phyloP scores from a whole-genome alignment of 1,140 invertebrate species.

The Melipona quadrifasciata region DNA sequence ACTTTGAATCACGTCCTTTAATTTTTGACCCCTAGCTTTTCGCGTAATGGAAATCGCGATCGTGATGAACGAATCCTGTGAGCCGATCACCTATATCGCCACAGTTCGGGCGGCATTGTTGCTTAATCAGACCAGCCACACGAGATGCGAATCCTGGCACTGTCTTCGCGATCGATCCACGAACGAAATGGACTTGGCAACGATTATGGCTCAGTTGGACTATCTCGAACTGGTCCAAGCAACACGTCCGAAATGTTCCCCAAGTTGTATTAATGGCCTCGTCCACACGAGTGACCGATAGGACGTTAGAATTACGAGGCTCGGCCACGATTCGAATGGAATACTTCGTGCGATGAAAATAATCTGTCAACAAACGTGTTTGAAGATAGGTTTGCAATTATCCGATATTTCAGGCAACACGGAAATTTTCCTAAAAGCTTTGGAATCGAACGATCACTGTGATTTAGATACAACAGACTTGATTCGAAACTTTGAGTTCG shows the following conservation, averaged over 20 bases:
- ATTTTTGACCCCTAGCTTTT: background rate
- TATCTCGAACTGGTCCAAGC: background rate
- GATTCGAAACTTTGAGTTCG: too few species aligned
- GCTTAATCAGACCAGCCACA: constrained; percentile 25
- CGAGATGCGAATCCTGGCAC: constrained; percentile 27
- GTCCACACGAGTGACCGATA: background rate
- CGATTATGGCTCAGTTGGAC: constrained; percentile 13
- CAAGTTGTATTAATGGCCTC: constrained; percentile 3
- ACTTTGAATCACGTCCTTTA: too few species aligned
- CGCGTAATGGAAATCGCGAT: background rate
- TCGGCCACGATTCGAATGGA: background rate
- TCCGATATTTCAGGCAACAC: background rate
- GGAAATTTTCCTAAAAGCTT: too few species aligned
- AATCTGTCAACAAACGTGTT: background rate
- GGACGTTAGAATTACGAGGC: background rate
- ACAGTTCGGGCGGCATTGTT: background rate
- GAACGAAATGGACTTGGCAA: constrained; percentile 46
- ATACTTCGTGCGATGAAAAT: background rate
- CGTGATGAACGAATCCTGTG: background rate
- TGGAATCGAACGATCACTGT: too few species aligned
- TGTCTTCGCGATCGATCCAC: constrained; percentile 32
- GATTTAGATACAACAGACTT: too few species aligned
- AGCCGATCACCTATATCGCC: background rate
- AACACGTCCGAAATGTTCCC: background rate
- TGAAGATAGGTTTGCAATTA: background rate